Base-by-base conservation (phyloP, 92 coral and sea anemone genomes). In the Pocillopora grandis region DNA sequence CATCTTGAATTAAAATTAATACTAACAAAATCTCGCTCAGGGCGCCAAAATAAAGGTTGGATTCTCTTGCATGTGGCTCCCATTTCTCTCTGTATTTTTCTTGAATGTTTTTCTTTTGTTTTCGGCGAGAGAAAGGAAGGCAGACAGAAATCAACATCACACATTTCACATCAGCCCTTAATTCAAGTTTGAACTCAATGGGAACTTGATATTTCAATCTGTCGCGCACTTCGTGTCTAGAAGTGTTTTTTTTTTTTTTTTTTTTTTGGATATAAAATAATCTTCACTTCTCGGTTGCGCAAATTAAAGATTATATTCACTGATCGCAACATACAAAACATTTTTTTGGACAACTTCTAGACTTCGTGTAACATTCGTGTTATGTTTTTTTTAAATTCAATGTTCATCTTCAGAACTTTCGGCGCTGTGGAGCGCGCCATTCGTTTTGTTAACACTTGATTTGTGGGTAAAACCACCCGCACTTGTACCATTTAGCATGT, bases 381-480 rank as follows among this genome's bases (percentile, higher is more conserved):
- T 27, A 12, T 17, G 20, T 36, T 1, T 6, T 77, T 62, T 71
- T 20, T 13, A 14, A 66, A 66, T 66, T 84, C 72, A 93, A n/a
- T 81, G 64, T 55, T 93, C 97, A 14, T 91, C 94, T 52, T 86
- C 97, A 0, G 97, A 89, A 52, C 93, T 89, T 55, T 86, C 90
- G 33, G 72, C 86, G 56, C 68, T 83, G 58, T 58, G 87, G 0
- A 70, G 64, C 12, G 88, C 16, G 20, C 95, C 93, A 80, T 93
- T 93, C 37, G 79, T 74, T 66, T 93, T 90, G 81, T 58, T 61
- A 74, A 61, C 80, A 58, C 35, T 81, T 13, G 66, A 57, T 86
- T 80, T 90, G 76, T 76, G 76, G 35, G 60, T 66, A 58, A 65
- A 74, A 58, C 66, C 66, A 58, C 84, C 70, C 66, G 76, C 75